Base-by-base conservation (phyloP, 1,140 invertebrate species). In the Lordiphosa collinella region DNA sequence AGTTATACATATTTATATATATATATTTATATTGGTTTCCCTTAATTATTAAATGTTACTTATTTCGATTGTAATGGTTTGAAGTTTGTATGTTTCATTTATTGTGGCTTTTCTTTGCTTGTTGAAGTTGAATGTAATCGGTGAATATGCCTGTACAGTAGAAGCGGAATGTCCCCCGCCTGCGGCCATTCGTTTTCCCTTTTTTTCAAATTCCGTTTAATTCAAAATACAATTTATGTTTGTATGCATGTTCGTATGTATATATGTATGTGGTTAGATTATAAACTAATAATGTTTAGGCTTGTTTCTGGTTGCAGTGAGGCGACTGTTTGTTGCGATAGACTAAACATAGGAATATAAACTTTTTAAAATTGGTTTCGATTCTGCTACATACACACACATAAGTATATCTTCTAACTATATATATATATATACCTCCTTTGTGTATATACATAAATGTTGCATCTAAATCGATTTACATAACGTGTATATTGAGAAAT, bases 41-140 rank as follows among this genome's bases (percentile, higher is more conserved):
- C 78, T 84, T 82, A 82, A 56, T 64, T 50, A 43, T 44, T 75
- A 71, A 7, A 53, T 63, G 67, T 82, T 71, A 63, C 76, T 82
- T 80, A 82, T 54, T 66, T 80, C 65, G 48, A 82, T 75, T 71
- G 48, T 71, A 75, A 71, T 82, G 57, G 61, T 64, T 79, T 80
- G 49, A 66, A 57, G 34, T 56, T 46, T 43, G 54, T 47, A 48
- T 66, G 34, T 59, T 67, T 59, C 35, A 59, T 59, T 55, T 59
- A 54, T 66, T 54, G 62, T 47, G 67, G 55, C 48, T 57, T 68
- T 8, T 44, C 41, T 29, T 29, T 29, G 11, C 38, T 67, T 51
- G 43, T 46, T 67, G 54, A 67, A 67, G 58, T 40, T 62, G 51
- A 44, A 16, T 53, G 22, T 65, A 55, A 67, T 67, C 54, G 53